A percentile compares a stretch with the other conserved stretches of the same genome.
phyloP scores from a whole-genome alignment of 2,113 vertebrate genomes.

The Cyanistes caeruleus region DNA sequence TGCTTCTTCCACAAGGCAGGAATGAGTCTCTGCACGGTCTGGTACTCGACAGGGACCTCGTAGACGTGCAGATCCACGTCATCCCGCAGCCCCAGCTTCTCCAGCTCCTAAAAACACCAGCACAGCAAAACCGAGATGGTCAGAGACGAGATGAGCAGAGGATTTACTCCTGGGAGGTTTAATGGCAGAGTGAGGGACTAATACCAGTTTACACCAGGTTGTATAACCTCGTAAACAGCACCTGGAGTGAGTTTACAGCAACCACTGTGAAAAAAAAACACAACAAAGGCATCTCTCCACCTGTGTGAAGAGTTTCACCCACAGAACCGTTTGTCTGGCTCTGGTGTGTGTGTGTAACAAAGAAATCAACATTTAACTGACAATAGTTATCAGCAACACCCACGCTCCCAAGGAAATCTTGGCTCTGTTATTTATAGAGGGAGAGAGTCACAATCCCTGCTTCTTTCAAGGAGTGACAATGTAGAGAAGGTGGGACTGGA shows the following conservation, averaged over 20 bases:
- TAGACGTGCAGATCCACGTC: conserved; percentile 85
- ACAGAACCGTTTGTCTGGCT: background rate
- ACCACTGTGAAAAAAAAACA: background rate
- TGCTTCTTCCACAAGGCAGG: conserved; percentile 89
- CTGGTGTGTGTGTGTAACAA: background rate
- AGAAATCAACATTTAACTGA: background rate
- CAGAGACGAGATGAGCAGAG: background rate
- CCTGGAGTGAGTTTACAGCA: background rate
- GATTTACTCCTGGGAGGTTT: background rate
- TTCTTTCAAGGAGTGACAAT: rapidly evolving
- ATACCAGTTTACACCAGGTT: background rate
- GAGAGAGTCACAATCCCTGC: background rate
- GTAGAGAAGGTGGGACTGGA: background rate
- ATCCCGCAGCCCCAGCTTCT: conserved; percentile 73
- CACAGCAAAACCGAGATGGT: background rate
- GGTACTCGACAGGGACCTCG: conserved; percentile 93
- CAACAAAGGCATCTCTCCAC: background rate
- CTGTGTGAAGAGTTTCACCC: background rate
- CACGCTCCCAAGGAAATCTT: background rate
- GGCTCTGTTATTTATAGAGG: background rate
- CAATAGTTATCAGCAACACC: background rate
- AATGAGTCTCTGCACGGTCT: conserved; percentile 87
- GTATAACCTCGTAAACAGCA: background rate
- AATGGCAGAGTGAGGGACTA: background rate
- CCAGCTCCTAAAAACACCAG: conserved; percentile 80